Conservation (phyloP, 1,140 invertebrate species). For the Drosophila pruinosa region DNA sequence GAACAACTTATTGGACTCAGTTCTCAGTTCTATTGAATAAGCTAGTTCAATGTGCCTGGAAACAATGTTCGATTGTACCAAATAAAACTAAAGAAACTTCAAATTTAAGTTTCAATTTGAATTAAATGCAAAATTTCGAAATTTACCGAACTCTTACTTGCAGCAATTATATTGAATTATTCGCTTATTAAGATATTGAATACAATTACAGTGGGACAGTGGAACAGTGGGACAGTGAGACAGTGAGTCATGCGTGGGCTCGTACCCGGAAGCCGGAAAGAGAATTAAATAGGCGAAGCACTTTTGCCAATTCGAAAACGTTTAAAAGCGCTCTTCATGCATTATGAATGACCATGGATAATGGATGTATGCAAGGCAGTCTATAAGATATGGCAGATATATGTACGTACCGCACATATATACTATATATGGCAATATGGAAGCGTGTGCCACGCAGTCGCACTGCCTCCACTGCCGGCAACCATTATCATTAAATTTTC, state of each 20-base stretch:
- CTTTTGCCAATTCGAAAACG: constrained; percentile 21
- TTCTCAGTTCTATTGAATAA: too few species aligned
- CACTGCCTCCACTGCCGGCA: too few species aligned
- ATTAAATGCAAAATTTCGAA: neutral
- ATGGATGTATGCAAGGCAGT: constrained; percentile 26
- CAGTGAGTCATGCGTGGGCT: neutral
- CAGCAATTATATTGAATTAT: neutral
- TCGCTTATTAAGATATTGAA: neutral
- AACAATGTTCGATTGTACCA: too few species aligned
- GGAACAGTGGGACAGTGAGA: too few species aligned
- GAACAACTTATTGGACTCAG: neutral
- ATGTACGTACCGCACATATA: too few species aligned
- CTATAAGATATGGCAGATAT: neutral
- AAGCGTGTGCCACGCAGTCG: too few species aligned
- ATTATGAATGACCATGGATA: constrained; percentile 62
- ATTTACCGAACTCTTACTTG: neutral
- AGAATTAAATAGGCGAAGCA: neutral
- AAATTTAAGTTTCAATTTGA: too few species aligned
- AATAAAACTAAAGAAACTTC: too few species aligned
- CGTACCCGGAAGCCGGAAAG: neutral
- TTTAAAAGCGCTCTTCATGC: constrained; percentile 50
- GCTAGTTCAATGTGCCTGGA: too few species aligned
- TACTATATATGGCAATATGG: constrained; percentile 14
- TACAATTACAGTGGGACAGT: neutral
- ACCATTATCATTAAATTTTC: constrained; percentile 75